Evolutionary conservation across 2,797 vertebrate genomes (phyloP).

Genomic region (Morelia viridis): DNA sequence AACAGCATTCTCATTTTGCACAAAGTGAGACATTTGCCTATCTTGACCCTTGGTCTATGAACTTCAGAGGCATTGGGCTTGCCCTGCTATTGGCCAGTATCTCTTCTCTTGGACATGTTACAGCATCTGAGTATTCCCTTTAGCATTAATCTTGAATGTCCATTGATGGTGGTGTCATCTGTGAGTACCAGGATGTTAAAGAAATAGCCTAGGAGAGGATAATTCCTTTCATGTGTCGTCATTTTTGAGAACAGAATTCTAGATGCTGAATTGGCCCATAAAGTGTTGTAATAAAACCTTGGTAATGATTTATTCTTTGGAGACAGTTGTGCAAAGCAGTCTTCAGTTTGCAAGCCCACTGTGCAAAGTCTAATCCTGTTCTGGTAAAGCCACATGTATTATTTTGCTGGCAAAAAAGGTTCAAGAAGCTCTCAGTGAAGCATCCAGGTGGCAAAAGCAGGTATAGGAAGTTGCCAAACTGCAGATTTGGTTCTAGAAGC

Average conservation of each 20-base stretch:
- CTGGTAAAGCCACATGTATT: background rate
- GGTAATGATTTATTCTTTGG: background rate
- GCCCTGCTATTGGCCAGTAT: background rate
- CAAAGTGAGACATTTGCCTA: background rate
- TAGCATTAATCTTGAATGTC: background rate
- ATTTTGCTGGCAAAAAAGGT: background rate
- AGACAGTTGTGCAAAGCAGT: background rate
- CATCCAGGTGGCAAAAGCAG: background rate
- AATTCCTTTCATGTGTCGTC: background rate
- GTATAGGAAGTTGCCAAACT: background rate
- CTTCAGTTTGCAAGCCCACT: background rate
- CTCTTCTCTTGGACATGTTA: background rate
- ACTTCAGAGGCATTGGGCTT: background rate
- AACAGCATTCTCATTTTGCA: background rate
- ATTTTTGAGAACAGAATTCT: background rate
- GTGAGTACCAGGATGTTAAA: background rate
- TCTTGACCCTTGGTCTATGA: background rate
- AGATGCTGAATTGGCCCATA: background rate
- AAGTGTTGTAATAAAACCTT: background rate
- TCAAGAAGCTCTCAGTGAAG: background rate
- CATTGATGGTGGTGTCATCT: background rate
- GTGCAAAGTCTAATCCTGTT: background rate
- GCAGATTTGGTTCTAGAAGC: background rate
- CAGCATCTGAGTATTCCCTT: background rate
- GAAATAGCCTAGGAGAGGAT: background rate